Evolutionary conservation across 2,797 vertebrate genomes (phyloP).

Genomic region (Parotocinclus haroldoi): DNA sequence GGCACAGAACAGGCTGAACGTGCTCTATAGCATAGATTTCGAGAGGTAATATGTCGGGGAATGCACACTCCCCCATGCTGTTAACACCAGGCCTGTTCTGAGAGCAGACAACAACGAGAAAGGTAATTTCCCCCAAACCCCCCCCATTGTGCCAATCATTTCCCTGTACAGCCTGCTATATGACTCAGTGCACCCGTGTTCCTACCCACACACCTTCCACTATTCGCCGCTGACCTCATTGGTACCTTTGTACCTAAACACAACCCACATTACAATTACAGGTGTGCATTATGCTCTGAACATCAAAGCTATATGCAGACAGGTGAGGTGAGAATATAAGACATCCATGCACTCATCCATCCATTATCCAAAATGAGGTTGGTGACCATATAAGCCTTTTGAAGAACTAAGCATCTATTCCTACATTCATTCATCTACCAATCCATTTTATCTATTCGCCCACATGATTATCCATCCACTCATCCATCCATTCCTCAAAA

Average conservation of each 20-base stretch:
- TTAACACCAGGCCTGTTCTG: conserved; percentile 60
- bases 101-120: conserved; percentile 60
- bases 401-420: too few species aligned
- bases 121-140: conserved; percentile 61
- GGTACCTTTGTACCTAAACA: conserved; percentile 6
- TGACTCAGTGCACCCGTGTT: conserved; percentile 35
- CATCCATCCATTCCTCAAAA: too few species aligned
- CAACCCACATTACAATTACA: conserved; percentile 2
- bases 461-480: too few species aligned
- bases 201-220: conserved; percentile 6
- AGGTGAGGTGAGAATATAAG: too few species aligned
- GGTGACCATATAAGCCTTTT: too few species aligned
- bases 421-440: too few species aligned
- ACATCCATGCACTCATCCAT: too few species aligned
- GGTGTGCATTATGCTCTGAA: neutral
- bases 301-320: too few species aligned
- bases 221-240: conserved; percentile 7
- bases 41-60: conserved; percentile 48
- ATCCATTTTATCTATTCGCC: too few species aligned
- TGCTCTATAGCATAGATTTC: conserved; percentile 35
- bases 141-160: conserved; percentile 54
- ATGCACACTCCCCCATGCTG: conserved; percentile 51
- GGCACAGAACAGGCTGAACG: too few species aligned
- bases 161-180: conserved; percentile 46
- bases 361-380: too few species aligned